Evolutionary conservation across 2,113 vertebrate genomes (phyloP).

Genomic region (Amphiprion percula): DNA sequence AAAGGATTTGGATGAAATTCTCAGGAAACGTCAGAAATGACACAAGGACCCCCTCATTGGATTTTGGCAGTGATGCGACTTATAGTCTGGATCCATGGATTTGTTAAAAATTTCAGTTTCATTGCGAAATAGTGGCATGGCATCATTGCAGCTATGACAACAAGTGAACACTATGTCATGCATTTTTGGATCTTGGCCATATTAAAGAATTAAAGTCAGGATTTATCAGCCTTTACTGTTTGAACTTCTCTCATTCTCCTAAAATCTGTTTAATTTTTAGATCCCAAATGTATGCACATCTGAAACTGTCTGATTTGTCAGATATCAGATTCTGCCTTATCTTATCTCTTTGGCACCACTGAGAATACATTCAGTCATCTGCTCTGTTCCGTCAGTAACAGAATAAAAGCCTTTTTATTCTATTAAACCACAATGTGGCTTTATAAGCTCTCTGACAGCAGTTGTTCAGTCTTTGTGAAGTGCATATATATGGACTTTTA

Average conservation of each 20-base stretch:
- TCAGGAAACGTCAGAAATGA: no score
- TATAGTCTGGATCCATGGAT: no score
- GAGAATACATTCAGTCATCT: neutral
- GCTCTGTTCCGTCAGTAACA: neutral
- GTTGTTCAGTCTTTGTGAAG: slow-evolving; percentile 2
- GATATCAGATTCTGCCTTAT: no score
- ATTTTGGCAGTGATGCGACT: no score
- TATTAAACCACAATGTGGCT: slow-evolving; percentile 8
- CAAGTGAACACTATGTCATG: no score
- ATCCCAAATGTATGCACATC: neutral
- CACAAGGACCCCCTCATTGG: no score
- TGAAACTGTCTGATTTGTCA: neutral
- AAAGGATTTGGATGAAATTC: no score
- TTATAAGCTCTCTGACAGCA: slow-evolving; percentile 9
- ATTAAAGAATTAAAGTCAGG: neutral
- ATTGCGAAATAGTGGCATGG: no score
- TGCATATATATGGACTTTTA: neutral
- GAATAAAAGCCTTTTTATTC: neutral
- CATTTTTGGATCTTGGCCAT: no score
- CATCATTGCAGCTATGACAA: no score
- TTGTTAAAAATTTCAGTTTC: no score
- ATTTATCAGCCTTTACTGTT: neutral
- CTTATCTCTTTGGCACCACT: neutral
- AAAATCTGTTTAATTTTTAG: neutral
- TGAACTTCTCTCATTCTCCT: neutral